Evolutionary conservation across 2,797 vertebrate genomes (phyloP), one percentile per base, ranked within the genome.

Genomic region (Danio choprae): DNA sequence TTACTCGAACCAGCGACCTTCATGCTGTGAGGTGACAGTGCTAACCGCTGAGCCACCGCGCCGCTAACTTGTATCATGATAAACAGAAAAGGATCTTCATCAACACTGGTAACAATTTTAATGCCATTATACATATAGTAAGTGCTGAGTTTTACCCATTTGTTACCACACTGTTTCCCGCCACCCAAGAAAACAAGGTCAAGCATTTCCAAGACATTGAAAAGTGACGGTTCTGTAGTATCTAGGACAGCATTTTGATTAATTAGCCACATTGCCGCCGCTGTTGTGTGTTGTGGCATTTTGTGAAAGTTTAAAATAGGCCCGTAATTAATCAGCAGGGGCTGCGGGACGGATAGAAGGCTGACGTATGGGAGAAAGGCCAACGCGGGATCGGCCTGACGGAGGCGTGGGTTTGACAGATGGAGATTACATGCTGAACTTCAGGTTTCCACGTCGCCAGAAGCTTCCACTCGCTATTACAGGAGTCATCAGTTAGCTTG

Each of bases 321-420:
- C 87, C 86, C 80, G 90, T 92, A 92, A 94, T 94, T 93, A 94
- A 94, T 94, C 93, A 92, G 87, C 74, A 50, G 58, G 59, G 88
- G 74, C 83, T 82, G 65, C 58, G 72, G 87, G 88, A 86, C 76
- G 68, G 51, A 70, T 15, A 68, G 51, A 77, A 77, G 41, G 70
- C 70, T 62, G 65, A 41, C 18, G 43, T 22, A 20, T 51, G 63
- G 62, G 74, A 64, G 41, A 70, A n/a, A 50, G 62, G 71, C 63
- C 64, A 15, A 38, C 38, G 16, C 20, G 76, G 72, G 79, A 81
- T 77, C 67, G 62, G 43, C 59, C 68, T 29, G 3, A 36, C 12
- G 36, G 56, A 38, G 72, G 20, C 60, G 44, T 20, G 41, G 74
- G 70, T 7, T n/a, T 85, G 81, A 83, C 81, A 79, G 84, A 83